Percentiles rank a stretch among this genome's conserved stretches.
Evolutionary conservation across 2,888 invertebrate genomes (phyloP).

Genomic region (Clistopyga incitator): DNA sequence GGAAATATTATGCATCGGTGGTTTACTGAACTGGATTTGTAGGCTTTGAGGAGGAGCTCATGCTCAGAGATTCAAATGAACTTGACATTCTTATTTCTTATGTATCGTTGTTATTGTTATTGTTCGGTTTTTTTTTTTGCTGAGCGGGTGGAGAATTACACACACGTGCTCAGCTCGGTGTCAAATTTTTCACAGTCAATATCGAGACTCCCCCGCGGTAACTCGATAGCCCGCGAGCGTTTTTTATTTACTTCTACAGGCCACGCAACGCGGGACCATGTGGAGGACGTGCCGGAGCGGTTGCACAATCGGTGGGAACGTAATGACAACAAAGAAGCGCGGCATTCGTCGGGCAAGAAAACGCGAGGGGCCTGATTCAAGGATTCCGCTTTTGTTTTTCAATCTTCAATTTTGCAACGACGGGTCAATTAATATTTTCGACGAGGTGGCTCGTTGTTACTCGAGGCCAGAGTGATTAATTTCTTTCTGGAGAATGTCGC

Average conservation of each 20-base stretch:
- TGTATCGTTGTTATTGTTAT: too few relatives aligned
- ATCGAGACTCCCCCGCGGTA: slow-evolving; percentile 30
- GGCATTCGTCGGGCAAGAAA: slow-evolving; percentile 8
- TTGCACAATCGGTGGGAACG: slow-evolving; percentile 24
- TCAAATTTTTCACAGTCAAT: slow-evolving; percentile 45
- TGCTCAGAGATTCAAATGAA: slow-evolving; percentile 12
- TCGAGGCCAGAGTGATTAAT: not conserved
- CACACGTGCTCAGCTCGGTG: slow-evolving; percentile 34
- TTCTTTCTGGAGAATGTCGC: not conserved
- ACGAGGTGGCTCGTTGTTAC: not conserved
- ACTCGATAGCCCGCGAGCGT: slow-evolving; percentile 28
- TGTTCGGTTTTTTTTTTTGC: slow-evolving; percentile 18
- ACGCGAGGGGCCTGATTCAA: not conserved
- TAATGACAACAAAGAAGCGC: slow-evolving; percentile 26
- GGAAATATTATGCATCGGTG: not conserved
- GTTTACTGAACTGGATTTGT: slow-evolving; percentile 8
- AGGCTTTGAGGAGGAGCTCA: not conserved
- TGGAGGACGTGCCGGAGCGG: slow-evolving; percentile 1
- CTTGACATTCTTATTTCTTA: slow-evolving; percentile 37
- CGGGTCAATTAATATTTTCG: not conserved
- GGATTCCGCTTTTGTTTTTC: not conserved
- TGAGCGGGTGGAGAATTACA: not conserved
- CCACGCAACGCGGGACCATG: slow-evolving; percentile 15
- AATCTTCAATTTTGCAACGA: slow-evolving; percentile 15
- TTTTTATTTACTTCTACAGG: slow-evolving; percentile 20